phyloP scores from a whole-genome alignment of 2,888 invertebrate genomes.

The Philopedon plagiatum region DNA sequence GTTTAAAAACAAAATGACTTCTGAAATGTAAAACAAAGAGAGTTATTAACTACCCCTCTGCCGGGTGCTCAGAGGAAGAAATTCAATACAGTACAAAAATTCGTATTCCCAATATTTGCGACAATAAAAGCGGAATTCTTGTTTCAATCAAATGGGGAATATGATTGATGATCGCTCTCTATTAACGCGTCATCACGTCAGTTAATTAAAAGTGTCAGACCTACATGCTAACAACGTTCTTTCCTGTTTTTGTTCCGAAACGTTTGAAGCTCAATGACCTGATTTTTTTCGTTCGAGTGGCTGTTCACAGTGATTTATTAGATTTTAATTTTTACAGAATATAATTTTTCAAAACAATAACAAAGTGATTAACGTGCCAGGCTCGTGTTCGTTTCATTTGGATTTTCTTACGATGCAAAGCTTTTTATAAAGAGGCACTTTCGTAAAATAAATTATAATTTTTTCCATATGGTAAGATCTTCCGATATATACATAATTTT shows the following conservation, averaged over 20 bases:
- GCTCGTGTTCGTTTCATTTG: background rate
- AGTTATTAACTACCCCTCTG: too few relatives aligned
- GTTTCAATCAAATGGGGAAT: constrained; percentile 39
- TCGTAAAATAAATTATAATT: too few relatives aligned
- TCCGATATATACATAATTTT: too few relatives aligned
- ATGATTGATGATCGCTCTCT: constrained; percentile 36
- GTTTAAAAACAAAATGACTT: too few relatives aligned
- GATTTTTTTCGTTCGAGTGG: constrained; percentile 6
- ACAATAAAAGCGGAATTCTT: constrained; percentile 15
- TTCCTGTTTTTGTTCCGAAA: constrained; percentile 26
- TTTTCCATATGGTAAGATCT: too few relatives aligned
- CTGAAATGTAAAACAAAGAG: too few relatives aligned
- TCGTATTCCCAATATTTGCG: constrained; percentile 15
- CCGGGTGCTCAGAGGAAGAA: background rate
- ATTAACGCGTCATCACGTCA: constrained; percentile 39
- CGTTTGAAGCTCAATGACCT: constrained; percentile 1
- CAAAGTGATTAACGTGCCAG: too few relatives aligned
- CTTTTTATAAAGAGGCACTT: too few relatives aligned
- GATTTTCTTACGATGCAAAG: too few relatives aligned
- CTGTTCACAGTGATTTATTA: background rate
- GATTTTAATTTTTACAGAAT: background rate
- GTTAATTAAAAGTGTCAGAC: constrained; percentile 46
- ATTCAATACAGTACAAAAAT: background rate
- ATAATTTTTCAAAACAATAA: background rate
- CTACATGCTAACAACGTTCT: constrained; percentile 20